phyloP scores from a whole-genome alignment of 1,140 invertebrate species.

The Achatina immaculata region DNA sequence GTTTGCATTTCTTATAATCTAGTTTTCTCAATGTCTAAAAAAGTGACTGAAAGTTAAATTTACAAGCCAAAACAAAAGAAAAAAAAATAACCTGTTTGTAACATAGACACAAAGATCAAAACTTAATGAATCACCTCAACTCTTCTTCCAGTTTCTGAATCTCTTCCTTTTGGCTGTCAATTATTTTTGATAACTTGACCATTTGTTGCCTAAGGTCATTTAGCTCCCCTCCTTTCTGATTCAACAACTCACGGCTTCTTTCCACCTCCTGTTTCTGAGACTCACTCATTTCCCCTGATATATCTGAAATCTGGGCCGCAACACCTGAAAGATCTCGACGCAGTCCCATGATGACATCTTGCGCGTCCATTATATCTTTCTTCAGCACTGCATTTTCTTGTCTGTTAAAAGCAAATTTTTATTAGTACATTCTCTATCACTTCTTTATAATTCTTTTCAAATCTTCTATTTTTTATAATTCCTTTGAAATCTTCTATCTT shows the following conservation, averaged over 20 bases:
- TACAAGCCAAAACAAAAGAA: no score
- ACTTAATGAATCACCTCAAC: constrained; percentile 60
- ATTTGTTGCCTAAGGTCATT: constrained; percentile 66
- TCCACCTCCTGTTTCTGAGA: constrained; percentile 70
- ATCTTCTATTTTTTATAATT: background rate
- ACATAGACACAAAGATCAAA: no score
- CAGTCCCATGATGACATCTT: constrained; percentile 65
- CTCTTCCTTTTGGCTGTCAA: constrained; percentile 69
- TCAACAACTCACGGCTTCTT: constrained; percentile 58
- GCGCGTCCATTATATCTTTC: constrained; percentile 62
- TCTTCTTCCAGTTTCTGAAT: constrained; percentile 58
- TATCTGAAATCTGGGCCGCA: constrained; percentile 68
- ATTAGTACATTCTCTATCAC: no score
- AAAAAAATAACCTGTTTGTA: no score
- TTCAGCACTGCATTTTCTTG: constrained; percentile 66
- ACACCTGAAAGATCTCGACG: constrained; percentile 67
- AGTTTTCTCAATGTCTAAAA: no score
- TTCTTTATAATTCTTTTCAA: constrained; percentile 1
- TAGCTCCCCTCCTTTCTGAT: constrained; percentile 61
- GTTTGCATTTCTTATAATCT: no score
- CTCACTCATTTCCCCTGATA: constrained; percentile 70
- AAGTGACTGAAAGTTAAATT: no score
- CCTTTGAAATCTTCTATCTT: background rate
- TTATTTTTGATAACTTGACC: constrained; percentile 69
- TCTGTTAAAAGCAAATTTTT: constrained; percentile 45